phyloP scores from a whole-genome alignment of 1,140 invertebrate species.

The Neoseiulus cucumeris region DNA sequence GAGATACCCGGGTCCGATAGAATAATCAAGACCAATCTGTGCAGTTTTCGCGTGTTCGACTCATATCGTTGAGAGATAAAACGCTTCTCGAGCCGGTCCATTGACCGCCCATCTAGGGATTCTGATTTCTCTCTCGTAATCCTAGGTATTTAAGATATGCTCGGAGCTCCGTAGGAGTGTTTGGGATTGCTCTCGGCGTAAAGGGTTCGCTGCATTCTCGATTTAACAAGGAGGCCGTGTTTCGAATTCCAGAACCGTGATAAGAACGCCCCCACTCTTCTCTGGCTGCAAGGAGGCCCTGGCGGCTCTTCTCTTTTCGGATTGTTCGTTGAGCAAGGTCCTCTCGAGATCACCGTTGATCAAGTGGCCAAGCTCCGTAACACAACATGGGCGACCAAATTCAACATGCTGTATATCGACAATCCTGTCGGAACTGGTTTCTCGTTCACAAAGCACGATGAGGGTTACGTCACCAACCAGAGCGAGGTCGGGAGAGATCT shows the following conservation, averaged over 20 bases:
- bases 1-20: neutral
- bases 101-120: no score
- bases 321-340: constrained; percentile 60
- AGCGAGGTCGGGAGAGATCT: constrained; percentile 18
- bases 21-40: neutral
- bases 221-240: neutral
- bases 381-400: constrained; percentile 48
- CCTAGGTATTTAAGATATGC: neutral
- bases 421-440: constrained; percentile 54
- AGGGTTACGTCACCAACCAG: constrained; percentile 17
- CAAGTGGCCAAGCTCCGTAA: constrained; percentile 38
- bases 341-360: constrained; percentile 31
- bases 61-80: neutral
- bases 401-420: constrained; percentile 61
- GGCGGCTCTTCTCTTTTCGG: constrained; percentile 57
- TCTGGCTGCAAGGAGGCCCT: constrained; percentile 70
- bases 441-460: constrained; percentile 17
- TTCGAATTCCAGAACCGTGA: constrained; percentile 7
- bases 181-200: neutral
- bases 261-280: constrained; percentile 39
- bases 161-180: neutral
- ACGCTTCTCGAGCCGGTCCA: neutral
- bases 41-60: neutral
- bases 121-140: no score
- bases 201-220: neutral